Evolutionary conservation across 2,888 invertebrate species (phyloP), one percentile per base, ranked within the genome.

Genomic region (Chaetogeoica ovagalla): DNA sequence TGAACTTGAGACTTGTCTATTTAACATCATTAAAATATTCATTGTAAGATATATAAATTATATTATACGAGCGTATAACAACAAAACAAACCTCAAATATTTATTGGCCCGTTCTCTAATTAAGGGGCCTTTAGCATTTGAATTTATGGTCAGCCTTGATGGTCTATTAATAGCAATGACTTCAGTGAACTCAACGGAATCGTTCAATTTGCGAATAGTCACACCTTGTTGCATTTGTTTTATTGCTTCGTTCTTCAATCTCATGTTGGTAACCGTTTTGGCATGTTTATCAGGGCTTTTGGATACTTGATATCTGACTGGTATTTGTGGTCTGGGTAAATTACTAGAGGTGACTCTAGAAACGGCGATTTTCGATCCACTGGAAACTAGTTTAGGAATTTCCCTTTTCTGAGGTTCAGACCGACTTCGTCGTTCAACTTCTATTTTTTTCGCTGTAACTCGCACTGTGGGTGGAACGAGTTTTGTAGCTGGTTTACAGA

Each of bases 241-340:
- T n/a, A 79, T 79, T 65, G 79, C 70, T 79, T 79, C 79, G 63
- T 65, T 79, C 19, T 79, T 79, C 23, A 79, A 65, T 23, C 70
- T 70, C 63, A 71, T 83, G 81, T 85, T 85, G 57, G 85, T 84
- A n/a, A 83, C 84, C 13, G 85, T 85, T 82, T 85, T 85, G 8
- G 85, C 84, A 60, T 81, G 81, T 82, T 84, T 84, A 81, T 84
- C 83, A 15, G 83, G 82, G 30, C 82, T 82, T 62, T 81, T 81
- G 17, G 82, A 82, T 66, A 82, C 69, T 82, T 83, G 82, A 87
- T 91, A 91, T 85, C 94, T 94, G 83, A 89, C 89, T 60, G 91
- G 90, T 84, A 90, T 91, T 86, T 94, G 93, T 0, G 93, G 93
- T 82, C 90, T 87, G 0, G 94, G 94, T 83, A 94, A 87, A 85